Evolutionary conservation across 2,113 vertebrate genomes (phyloP).

Genomic region (Ochotona curzoniae): DNA sequence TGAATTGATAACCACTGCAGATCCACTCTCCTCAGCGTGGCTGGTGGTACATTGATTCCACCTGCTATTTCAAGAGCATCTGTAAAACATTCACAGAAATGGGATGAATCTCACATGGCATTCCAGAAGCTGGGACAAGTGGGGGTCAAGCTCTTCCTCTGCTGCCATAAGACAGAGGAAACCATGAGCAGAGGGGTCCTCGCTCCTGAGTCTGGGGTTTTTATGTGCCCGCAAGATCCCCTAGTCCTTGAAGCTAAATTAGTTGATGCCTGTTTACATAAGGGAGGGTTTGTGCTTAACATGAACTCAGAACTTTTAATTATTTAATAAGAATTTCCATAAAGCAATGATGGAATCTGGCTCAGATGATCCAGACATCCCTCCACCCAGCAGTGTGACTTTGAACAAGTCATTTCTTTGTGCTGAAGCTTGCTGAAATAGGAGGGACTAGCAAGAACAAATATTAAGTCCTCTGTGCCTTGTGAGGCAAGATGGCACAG

Average conservation of each 20-base stretch:
- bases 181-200: background rate
- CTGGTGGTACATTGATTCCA: constrained; percentile 80
- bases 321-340: background rate
- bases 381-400: background rate
- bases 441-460: background rate
- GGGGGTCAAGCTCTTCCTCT: constrained; percentile 6
- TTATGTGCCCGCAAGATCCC: background rate
- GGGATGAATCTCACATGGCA: constrained; percentile 47
- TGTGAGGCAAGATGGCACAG: background rate
- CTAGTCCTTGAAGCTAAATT: background rate
- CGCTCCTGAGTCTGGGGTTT: background rate
- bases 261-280: background rate
- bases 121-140: constrained; percentile 68
- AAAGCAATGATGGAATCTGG: background rate
- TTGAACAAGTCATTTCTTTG: background rate
- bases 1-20: background rate
- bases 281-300: background rate
- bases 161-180: background rate
- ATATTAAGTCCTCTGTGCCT: background rate
- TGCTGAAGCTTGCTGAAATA: background rate
- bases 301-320: background rate
- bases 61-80: constrained; percentile 78
- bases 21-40: background rate
- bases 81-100: constrained; percentile 75
- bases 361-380: background rate